A percentile compares a stretch with the other conserved stretches of the same genome.
Conservation (phyloP, 2,113 vertebrate genomes). For the Plecturocebus donacophilus region DNA sequence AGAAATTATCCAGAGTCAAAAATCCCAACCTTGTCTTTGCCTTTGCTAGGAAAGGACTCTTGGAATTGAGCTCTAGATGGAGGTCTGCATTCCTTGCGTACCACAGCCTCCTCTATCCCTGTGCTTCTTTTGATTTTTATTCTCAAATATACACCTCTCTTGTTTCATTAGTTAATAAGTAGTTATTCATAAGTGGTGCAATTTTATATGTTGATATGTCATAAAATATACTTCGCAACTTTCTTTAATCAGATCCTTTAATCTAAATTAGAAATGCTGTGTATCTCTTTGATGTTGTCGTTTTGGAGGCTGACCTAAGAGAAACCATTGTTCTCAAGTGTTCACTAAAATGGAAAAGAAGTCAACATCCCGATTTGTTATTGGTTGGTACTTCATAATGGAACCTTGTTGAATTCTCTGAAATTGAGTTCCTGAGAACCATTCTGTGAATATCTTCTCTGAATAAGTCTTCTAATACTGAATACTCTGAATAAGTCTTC, state of each 20-base stretch:
- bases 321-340: not conserved
- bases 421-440: not conserved
- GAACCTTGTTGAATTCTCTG: not conserved
- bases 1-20: conserved; percentile 40
- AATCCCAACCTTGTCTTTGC: not conserved
- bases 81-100: not conserved
- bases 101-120: not conserved
- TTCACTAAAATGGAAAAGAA: conserved; percentile 8
- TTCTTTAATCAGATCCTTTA: conserved; percentile 18
- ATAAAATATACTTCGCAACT: not conserved
- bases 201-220: not conserved
- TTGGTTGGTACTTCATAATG: not conserved
- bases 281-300: conserved; percentile 15
- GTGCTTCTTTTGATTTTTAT: not conserved
- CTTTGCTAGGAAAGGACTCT: not conserved
- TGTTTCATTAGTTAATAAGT: not conserved
- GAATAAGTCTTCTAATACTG: not conserved
- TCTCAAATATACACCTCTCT: not conserved
- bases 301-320: conserved; percentile 16
- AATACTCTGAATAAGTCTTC: not conserved
- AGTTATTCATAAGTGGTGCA: not conserved
- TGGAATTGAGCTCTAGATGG: not conserved
- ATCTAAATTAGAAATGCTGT: conserved; percentile 1
- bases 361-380: not conserved
- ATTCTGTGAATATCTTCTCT: conserved; percentile 10